Conservation (phyloP, 2,797 vertebrate species). For the Scolopax rusticola region DNA sequence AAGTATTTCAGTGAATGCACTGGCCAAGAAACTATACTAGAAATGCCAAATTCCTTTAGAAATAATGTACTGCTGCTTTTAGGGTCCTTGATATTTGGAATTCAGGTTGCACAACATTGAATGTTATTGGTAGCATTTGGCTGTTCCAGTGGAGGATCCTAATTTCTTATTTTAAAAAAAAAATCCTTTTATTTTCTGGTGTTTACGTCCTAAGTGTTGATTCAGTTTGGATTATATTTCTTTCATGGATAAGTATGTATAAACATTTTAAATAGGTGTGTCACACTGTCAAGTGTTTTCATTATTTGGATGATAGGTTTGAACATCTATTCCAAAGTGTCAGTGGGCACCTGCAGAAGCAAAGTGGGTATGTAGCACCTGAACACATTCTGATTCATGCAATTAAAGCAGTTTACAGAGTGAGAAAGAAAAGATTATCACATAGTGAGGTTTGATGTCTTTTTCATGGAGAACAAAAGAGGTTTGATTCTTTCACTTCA, state of each 20-base stretch:
- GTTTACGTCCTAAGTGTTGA: conserved; percentile 8
- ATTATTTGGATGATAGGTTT: conserved; percentile 76
- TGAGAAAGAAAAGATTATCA: conserved; percentile 83
- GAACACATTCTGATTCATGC: conserved; percentile 86
- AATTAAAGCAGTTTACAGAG: conserved; percentile 87
- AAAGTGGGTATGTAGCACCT: conserved; percentile 84
- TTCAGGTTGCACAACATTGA: conserved; percentile 20
- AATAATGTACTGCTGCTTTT: conserved; percentile 20
- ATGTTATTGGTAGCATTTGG: conserved; percentile 10
- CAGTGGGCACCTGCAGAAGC: conserved; percentile 81
- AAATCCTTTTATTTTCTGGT: background rate
- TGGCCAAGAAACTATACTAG: background rate
- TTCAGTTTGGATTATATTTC: conserved; percentile 45
- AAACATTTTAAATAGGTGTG: conserved; percentile 82
- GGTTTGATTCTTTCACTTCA: conserved; percentile 85
- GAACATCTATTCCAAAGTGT: conserved; percentile 76
- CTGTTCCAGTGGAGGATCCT: background rate
- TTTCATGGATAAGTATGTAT: conserved; percentile 56
- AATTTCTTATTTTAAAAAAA: background rate
- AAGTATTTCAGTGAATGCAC: conserved; percentile 11
- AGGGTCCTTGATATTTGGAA: conserved; percentile 17
- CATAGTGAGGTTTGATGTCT: conserved; percentile 84
- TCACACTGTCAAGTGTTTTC: conserved; percentile 78
- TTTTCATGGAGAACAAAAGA: conserved; percentile 90
- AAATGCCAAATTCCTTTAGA: conserved; percentile 25